Percentiles rank a stretch among this genome's conserved stretches.
These are phyloP conservation scores for Anguilla pacifica DNA, from an alignment of 2,797 vertebrate species.

Conservation along the genomic window DNA sequence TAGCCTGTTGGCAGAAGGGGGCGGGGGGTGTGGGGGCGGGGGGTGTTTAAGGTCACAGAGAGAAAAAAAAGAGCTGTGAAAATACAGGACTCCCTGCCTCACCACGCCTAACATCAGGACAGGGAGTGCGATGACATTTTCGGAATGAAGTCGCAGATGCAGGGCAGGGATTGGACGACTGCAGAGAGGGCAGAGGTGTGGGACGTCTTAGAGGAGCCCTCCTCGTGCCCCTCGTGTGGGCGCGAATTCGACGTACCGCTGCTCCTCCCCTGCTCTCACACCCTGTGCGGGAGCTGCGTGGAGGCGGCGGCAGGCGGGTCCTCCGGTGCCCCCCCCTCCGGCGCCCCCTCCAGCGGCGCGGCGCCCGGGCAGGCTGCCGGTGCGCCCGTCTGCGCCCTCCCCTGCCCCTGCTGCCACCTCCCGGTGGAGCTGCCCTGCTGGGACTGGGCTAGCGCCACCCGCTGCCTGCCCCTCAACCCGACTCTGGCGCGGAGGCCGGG, in stretches of 20 bases:
- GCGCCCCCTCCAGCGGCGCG: neutral
- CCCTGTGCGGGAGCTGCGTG: conserved; percentile 62
- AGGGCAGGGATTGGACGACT: conserved; percentile 21
- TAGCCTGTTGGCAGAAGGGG: neutral
- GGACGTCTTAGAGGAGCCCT: neutral
- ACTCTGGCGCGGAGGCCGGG: conserved; percentile 32
- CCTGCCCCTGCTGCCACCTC: conserved; percentile 60
- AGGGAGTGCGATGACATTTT: neutral
- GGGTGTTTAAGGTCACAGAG: neutral
- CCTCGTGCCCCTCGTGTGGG: conserved; percentile 60
- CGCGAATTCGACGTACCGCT: conserved; percentile 39
- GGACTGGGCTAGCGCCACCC: conserved; percentile 58
- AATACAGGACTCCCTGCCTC: neutral
- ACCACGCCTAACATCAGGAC: neutral
- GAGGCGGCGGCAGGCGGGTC: conserved; percentile 17
- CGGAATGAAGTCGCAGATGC: neutral
- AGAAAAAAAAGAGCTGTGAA: neutral
- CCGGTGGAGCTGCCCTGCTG: conserved; percentile 68
- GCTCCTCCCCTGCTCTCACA: conserved; percentile 71
- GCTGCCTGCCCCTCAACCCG: conserved; percentile 64
- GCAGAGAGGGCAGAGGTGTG: conserved; percentile 28
- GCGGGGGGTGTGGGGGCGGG: neutral
- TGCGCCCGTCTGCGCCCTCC: conserved; percentile 47
- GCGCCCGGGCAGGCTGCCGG: neutral
- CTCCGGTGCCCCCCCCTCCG: neutral